Evolutionary conservation across 2,888 invertebrate species (phyloP).

Genomic region (Brachynemurus nebulosus): DNA sequence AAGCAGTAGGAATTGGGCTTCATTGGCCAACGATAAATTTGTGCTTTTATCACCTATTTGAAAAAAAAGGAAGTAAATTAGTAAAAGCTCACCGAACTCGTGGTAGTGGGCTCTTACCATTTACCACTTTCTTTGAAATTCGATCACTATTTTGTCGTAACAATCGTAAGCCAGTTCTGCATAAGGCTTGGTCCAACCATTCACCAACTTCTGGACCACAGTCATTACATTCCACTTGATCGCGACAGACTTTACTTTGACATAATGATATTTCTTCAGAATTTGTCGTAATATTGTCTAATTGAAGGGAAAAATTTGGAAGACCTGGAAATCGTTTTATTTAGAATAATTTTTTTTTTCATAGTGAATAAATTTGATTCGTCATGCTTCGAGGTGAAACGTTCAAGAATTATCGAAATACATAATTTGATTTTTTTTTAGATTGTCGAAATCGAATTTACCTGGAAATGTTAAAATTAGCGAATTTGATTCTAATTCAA

Average conservation of each 20-base stretch:
- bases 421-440: no score
- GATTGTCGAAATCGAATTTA: constrained; percentile 23
- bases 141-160: constrained; percentile 39
- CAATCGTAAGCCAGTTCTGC: constrained; percentile 51
- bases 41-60: constrained; percentile 20
- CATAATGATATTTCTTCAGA: constrained; percentile 38
- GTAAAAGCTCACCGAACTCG: background rate
- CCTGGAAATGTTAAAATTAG: constrained; percentile 48
- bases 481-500: constrained; percentile 42
- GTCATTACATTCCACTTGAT: constrained; percentile 62
- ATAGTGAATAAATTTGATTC: background rate
- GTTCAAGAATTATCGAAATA: no score
- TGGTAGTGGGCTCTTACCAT: background rate
- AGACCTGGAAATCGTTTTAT: constrained; percentile 32
- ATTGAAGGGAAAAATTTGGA: constrained; percentile 36
- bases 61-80: background rate
- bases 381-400: no score
- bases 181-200: constrained; percentile 68
- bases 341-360: background rate
- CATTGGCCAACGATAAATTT: constrained; percentile 56
- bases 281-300: constrained; percentile 29
- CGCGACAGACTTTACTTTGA: constrained; percentile 75
- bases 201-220: constrained; percentile 68
- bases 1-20: constrained; percentile 74
- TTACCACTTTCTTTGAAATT: constrained; percentile 1